A percentile compares a stretch with the other conserved stretches of the same genome.
phyloP scores from a whole-genome alignment of 2,888 invertebrate genomes.

The Ptychoptera contaminata region DNA sequence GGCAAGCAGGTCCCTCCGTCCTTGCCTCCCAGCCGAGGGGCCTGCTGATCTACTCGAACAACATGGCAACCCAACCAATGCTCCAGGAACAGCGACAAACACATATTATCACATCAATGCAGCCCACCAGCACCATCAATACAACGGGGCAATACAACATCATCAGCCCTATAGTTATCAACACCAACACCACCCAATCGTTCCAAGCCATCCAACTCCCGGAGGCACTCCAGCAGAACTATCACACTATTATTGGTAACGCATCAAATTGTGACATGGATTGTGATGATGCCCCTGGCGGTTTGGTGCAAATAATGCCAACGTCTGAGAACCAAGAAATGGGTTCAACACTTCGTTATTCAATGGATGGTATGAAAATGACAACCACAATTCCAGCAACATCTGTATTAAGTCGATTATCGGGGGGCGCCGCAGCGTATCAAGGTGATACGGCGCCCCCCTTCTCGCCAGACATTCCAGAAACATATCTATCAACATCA shows the following conservation, averaged over 20 bases:
- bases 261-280: constrained; percentile 30
- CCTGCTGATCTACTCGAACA: constrained; percentile 70
- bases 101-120: constrained; percentile 39
- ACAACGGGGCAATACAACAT: constrained; percentile 27
- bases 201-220: constrained; percentile 40
- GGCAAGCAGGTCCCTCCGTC: constrained; percentile 90
- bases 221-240: constrained; percentile 41
- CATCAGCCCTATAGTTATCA: constrained; percentile 31
- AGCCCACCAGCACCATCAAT: constrained; percentile 17
- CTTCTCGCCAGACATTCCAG: constrained; percentile 15
- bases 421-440: constrained; percentile 13
- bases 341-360: too few species aligned
- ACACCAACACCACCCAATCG: constrained; percentile 28
- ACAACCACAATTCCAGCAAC: constrained; percentile 2
- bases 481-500: constrained; percentile 18
- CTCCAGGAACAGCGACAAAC: constrained; percentile 19
- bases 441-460: constrained; percentile 13
- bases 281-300: constrained; percentile 30
- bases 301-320: too few species aligned
- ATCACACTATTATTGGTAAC: constrained; percentile 77
- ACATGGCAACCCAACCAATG: constrained; percentile 24
- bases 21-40: constrained; percentile 78
- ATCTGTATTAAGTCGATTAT: constrained; percentile 14
- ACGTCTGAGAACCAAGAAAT: too few species aligned
- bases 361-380: background rate